Evolutionary conservation across 2,888 invertebrate genomes (phyloP).

Genomic region (Dolomedes plantarius): DNA sequence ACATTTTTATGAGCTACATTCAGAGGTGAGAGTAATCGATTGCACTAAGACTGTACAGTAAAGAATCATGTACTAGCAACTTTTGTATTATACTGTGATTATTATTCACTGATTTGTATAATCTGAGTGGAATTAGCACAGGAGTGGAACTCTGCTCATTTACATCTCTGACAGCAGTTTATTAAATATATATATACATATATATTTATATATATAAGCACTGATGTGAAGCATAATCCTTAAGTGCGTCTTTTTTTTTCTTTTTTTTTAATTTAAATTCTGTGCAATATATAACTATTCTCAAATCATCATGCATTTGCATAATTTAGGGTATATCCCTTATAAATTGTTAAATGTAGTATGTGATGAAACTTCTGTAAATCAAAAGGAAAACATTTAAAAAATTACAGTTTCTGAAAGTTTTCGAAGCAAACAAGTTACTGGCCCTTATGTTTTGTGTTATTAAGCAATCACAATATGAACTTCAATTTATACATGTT

Average conservation of each 20-base stretch:
- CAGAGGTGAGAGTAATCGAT: slow-evolving; percentile 58
- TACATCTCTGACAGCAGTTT: neutral
- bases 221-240: slow-evolving; percentile 5
- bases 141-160: neutral
- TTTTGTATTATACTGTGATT: slow-evolving; percentile 41
- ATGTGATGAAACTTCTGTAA: neutral
- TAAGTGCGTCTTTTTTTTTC: neutral
- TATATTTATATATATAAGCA: neutral
- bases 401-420: too few species aligned
- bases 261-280: neutral
- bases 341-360: neutral
- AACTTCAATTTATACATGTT: too few species aligned
- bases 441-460: too few species aligned
- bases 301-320: neutral
- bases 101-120: slow-evolving; percentile 12
- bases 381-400: neutral
- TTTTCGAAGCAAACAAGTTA: too few species aligned
- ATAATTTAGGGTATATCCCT: neutral
- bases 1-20: slow-evolving; percentile 69
- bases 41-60: slow-evolving; percentile 29
- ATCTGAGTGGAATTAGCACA: neutral
- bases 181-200: too few species aligned
- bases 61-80: slow-evolving; percentile 27
- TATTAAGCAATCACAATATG: too few species aligned
- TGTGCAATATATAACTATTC: slow-evolving; percentile 1